Evolutionary conservation across 2,113 vertebrate genomes (phyloP).

Genomic region (Alces alces): DNA sequence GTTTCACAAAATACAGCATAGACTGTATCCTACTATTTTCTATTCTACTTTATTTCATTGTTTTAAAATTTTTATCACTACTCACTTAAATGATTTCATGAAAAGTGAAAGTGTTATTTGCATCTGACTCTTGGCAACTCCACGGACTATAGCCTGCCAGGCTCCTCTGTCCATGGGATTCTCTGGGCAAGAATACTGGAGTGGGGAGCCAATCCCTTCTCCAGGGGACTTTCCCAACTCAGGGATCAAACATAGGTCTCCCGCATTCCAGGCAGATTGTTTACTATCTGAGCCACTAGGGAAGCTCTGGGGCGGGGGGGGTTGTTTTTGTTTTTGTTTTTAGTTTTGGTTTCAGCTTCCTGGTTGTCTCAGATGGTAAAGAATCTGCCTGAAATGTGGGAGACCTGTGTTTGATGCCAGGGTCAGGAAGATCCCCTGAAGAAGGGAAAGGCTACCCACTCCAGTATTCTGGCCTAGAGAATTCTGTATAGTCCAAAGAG

Average conservation of each 20-base stretch:
- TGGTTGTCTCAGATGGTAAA: background rate
- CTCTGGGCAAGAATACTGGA: background rate
- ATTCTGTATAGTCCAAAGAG: background rate
- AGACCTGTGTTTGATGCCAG: background rate
- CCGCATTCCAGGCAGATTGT: background rate
- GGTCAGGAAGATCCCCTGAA: background rate
- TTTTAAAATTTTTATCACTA: background rate
- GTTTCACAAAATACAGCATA: background rate
- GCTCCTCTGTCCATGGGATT: background rate
- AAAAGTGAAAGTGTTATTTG: background rate
- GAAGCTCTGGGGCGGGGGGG: background rate
- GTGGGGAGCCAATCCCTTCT: background rate
- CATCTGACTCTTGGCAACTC: background rate
- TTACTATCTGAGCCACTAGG: background rate
- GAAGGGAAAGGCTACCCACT: background rate
- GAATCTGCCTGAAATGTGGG: background rate
- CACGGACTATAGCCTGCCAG: background rate
- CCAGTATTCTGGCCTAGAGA: background rate
- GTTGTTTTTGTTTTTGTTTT: background rate
- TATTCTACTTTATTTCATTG: background rate
- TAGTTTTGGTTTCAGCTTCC: background rate
- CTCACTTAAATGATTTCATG: background rate
- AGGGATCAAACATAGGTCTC: background rate
- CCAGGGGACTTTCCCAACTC: background rate
- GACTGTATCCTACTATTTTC: background rate